Evolutionary conservation across 2,113 vertebrate species (phyloP), one percentile per base, ranked within the genome.

Genomic region (Neomonachus schauinslandi): DNA sequence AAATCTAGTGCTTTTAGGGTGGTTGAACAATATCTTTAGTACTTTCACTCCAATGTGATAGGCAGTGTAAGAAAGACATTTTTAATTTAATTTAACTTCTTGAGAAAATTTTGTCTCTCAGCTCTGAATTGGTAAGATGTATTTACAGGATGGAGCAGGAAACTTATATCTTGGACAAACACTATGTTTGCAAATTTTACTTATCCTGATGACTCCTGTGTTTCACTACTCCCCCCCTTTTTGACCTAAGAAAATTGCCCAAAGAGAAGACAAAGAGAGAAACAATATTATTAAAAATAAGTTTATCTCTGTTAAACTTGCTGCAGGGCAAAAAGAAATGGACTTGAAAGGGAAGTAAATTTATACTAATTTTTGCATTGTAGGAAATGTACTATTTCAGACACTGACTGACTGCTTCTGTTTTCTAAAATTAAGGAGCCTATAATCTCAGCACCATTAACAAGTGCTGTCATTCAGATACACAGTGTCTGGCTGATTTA

Each of bases 401-500:
- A 99, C 98, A 98, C 98, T 98, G 97, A 96, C 98, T 99, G 99
- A 98, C 98, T 99, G 99, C 98, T 99, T 99, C 99, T 99, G 99
- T 99, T 99, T 98, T 99, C 99, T 99, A 99, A 99, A 99, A 99
- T 99, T 99, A 99, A 99, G 99, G 98, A 99, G 99, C 99, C 99
- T 99, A 99, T 99, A 99, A 99, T 99, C 99, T 99, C 99, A 98
- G 99, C 98, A 99, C 99, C 99, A 99, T 99, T 99, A 99, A 99
- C 99, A 99, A 99, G 98, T 98, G 99, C 99, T 99, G 99, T 99
- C 99, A 99, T 99, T 99, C 99, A 99, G 99, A 99, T 99, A 99
- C 99, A 99, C 99, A 99, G 99, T 99, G 99, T 99, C 99, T 99
- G 99, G 98, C 99, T 99, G 99, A 99, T 99, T 99, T 99, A 99